Base-by-base conservation (phyloP, 1,140 invertebrate species). In the Harpegnathos saltator region DNA sequence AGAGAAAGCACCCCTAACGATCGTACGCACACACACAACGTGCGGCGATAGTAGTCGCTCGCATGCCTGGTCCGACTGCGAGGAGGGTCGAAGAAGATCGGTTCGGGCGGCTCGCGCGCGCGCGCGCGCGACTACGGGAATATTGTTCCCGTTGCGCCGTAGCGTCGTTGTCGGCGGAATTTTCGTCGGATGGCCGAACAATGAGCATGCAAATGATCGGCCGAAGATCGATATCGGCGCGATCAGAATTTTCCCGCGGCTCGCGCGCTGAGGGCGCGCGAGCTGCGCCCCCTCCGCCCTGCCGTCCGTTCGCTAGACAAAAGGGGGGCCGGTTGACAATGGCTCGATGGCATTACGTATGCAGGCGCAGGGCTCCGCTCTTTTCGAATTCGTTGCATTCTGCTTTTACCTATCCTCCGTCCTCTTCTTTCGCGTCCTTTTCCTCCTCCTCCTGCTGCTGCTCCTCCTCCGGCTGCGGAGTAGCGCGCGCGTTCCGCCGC, bases 131-230 rank as follows among this genome's bases (percentile, higher is more conserved):
- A 68, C 58, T 72, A 59, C 62, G 71, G 62, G 86, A 88, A 88
- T 88, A 88, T 88, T 88, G 85, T 88, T 72, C n/a, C n/a, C 86
- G 80, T 85, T 68, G 59, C 73, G 59, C 38, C 80, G 80, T n/a
- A n/a, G 85, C 90, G 86, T 88, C 82, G 90, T 86, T 83, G 88
- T 73, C 77, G 75, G 11, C 89, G 87, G 91, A 93, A 93, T 92
- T 91, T 87, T 93, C 91, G 91, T 92, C 86, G 91, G 89, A 91
- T 89, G 84, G 82, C 81, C 89, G 92, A 94, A 94, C 93, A 94
- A 94, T 94, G 92, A 94, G 92, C 92, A 94, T 94, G 93, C 93
- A 94, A 94, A 94, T 94, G 93, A 94, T 94, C 93, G 93, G 93
- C 90, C 92, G 92, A 94, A 94, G 93, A 94, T 94, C 93, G 93